Evolutionary conservation across 2,113 vertebrate species (phyloP).

Genomic region (Gnathonemus longibarbis): DNA sequence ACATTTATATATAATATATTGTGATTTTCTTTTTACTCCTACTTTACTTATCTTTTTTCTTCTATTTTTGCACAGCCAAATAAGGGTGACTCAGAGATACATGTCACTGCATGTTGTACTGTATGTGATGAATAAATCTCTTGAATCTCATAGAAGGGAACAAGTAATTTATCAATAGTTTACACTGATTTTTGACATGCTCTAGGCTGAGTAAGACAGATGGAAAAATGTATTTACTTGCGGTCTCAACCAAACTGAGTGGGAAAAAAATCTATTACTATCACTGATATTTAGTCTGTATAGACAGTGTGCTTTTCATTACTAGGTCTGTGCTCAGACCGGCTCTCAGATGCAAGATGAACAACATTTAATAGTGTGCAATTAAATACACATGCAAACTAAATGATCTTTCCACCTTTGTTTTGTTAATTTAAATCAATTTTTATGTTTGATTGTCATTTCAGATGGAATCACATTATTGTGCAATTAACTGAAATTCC

Average conservation of each 20-base stretch:
- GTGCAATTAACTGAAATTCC: slow-evolving; percentile 1
- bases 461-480: neutral
- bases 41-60: too few relatives aligned
- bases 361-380: neutral
- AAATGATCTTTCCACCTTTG: neutral
- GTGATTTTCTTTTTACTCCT: too few relatives aligned
- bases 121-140: too few relatives aligned
- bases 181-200: slow-evolving; percentile 12
- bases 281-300: neutral
- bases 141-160: slow-evolving; percentile 19
- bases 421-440: neutral
- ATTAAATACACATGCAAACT: neutral
- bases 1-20: neutral
- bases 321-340: neutral
- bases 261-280: neutral
- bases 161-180: slow-evolving; percentile 30
- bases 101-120: too few relatives aligned
- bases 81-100: too few relatives aligned
- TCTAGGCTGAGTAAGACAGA: slow-evolving; percentile 29
- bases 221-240: neutral
- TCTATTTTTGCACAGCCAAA: too few relatives aligned
- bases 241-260: neutral
- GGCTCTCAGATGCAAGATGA: neutral
- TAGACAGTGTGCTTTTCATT: neutral
- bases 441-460: neutral